These are phyloP conservation scores for Eciton burchellii DNA, from an alignment of 1,140 invertebrate genomes.

Conservation along the genomic window DNA sequence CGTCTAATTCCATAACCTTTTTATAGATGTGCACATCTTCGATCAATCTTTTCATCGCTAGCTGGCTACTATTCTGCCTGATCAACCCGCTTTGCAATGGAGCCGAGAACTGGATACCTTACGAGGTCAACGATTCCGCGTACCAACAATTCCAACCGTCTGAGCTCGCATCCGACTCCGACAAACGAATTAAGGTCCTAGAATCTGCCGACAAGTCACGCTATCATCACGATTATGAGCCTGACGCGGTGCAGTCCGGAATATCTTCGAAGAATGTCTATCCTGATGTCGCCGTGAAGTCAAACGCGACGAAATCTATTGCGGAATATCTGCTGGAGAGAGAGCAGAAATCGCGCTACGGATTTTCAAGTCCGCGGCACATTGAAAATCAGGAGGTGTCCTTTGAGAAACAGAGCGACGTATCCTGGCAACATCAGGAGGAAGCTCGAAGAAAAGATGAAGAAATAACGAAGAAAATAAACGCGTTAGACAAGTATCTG, in stretches of 20 bases:
- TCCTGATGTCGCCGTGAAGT: not conserved
- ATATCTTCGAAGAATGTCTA: not conserved
- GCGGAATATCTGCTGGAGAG: not conserved
- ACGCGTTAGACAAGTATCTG: conserved; percentile 34
- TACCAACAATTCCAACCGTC: not conserved
- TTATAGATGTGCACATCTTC: conserved; percentile 63
- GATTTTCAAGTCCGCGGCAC: not conserved
- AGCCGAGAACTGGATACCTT: not conserved
- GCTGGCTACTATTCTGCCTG: conserved; percentile 52
- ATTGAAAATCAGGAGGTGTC: not conserved
- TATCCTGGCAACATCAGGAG: not conserved
- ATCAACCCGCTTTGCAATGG: conserved; percentile 34
- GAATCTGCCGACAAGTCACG: no score
- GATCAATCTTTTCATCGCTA: not conserved
- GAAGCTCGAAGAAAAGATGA: not conserved
- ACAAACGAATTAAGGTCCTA: not conserved
- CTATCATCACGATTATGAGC: conserved; percentile 5
- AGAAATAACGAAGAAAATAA: conserved; percentile 52
- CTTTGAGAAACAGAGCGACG: not conserved
- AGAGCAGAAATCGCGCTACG: not conserved
- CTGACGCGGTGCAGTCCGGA: not conserved
- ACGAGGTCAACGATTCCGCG: not conserved
- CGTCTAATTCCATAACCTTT: conserved; percentile 27
- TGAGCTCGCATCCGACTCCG: not conserved
- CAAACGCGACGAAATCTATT: not conserved